Evolutionary conservation across 1,140 invertebrate species (phyloP), one percentile per base, ranked within the genome.

Genomic region (Bilobella aurantiaca): DNA sequence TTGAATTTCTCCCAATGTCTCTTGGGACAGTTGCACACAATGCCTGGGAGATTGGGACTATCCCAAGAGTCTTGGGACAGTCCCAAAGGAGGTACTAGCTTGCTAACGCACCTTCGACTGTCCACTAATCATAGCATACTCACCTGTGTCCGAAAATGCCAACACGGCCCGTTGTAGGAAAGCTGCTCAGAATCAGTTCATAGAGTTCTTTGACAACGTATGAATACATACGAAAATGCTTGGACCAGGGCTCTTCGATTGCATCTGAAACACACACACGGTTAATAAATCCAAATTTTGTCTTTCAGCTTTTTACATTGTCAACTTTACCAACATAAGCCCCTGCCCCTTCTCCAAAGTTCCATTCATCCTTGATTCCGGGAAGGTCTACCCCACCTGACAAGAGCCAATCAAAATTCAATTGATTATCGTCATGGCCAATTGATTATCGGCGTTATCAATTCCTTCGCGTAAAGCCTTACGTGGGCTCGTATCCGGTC

Each of bases 171-270:
- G 68, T 64, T 3, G 42, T 34, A 5, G 68, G 66, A 29, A 73
- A 73, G 29, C 70, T 87, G 1, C 79, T 76, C 71, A 84, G 84
- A 29, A 97, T 82, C n/a, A 96, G 64, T 53, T 84, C 80, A 64
- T 88, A 85, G 46, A 98, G 78, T 79, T 99, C 96, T 73, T 86
- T 84, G 8, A 91, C 93, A n/a, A 99, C 79, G 75, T 99, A 99
- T 53, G 89, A 92, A 74, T 87, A 98, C 96, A 99, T 99, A 74
- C 87, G 85, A 73, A 97, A 99, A 79, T 99, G 87, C 59, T 85
- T 87, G 42, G 87, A 87, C 94, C 95, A 99, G 62, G 93, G 92
- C 30, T 90, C 87, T 73, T 87, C 79, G 0, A 87, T 88, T 2
- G 96, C 93, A 82, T 99, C 49, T 53, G 49, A 23, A 53, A 14